Evolutionary conservation across 2,113 vertebrate genomes (phyloP), one percentile per base, ranked within the genome.

Genomic region (Haemorhous mexicanus): DNA sequence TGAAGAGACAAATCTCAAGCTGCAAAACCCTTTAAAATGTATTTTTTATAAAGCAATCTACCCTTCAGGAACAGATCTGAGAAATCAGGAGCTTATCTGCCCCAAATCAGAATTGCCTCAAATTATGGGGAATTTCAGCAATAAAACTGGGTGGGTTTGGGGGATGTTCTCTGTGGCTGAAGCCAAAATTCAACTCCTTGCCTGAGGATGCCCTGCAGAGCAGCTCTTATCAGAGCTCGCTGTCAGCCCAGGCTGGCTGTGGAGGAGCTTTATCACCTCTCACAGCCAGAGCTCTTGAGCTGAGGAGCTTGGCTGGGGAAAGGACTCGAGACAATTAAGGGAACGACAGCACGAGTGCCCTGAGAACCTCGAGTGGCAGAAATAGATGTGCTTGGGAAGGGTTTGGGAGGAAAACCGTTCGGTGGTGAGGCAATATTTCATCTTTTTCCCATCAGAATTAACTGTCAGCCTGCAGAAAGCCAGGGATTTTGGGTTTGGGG

Each of bases 281-380:
- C 93, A 50, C 80, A 74, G 93, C 90, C 96, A 50, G 4, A 39
- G 2, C 93, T 89, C 96, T 97, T 84, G 64, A 94, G 90, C 89
- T 77, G 78, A 91, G 93, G 67, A 95, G 93, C 84, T 84, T 92
- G 6, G 16, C 83, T 76, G 83, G 89, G 87, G 79, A 93, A 68
- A 92, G 93, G 90, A 77, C 94, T 74, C 9, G 11, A 78, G 91
- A 94, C 78, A 92, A 79, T 70, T 73, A 58, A 77, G 52, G 92
- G 33, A 67, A 81, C 47, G 13, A 22, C 93, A 35, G 13, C 53
- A 20, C 2, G 53, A 83, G 79, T 59, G 84, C 66, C 73, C 63
- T 2, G 76, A 73, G 81, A 80, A 63, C 22, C 10, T 68, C 22
- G 86, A 95, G 94, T 41, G 74, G 74, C 84, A 94, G 63, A 81